A percentile compares a stretch with the other conserved stretches of the same genome.
phyloP scores from a whole-genome alignment of 2,113 vertebrate species.

The Gobio gobio region DNA sequence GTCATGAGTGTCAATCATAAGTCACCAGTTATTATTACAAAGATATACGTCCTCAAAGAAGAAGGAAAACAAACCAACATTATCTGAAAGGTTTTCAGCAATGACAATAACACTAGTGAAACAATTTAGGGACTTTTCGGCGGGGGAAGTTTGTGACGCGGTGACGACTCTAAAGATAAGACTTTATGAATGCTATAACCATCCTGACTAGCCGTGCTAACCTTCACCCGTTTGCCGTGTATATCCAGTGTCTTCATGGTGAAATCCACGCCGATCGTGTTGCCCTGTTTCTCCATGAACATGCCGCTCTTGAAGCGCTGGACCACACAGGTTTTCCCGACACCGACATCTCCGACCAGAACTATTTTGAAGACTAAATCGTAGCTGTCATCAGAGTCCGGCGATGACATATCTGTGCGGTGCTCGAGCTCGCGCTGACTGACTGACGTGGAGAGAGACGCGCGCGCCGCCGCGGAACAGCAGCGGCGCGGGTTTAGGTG shows the following conservation, averaged over 20 bases:
- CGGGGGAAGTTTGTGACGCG: too few species aligned
- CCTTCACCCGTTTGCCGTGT: conserved; percentile 86
- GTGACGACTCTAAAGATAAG: too few species aligned
- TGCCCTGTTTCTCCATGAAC: conserved; percentile 84
- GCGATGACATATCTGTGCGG: conserved; percentile 57
- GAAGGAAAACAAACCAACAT: too few species aligned
- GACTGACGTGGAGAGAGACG: conserved; percentile 59
- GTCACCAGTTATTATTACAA: too few species aligned
- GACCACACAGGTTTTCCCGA: conserved; percentile 87
- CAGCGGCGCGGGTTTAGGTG: conserved; percentile 29
- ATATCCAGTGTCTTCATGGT: conserved; percentile 87
- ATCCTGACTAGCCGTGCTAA: conserved; percentile 52
- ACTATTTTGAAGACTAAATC: conserved; percentile 88
- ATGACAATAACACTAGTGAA: too few species aligned
- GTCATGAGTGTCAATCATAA: neutral
- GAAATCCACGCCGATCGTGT: conserved; percentile 88
- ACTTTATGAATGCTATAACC: neutral
- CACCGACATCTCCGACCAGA: conserved; percentile 85
- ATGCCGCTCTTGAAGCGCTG: conserved; percentile 86
- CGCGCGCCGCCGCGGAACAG: conserved; percentile 59
- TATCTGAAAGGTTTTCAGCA: too few species aligned
- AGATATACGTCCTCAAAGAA: too few species aligned
- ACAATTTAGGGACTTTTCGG: too few species aligned
- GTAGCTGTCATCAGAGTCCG: conserved; percentile 79
- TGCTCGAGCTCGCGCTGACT: neutral